These are phyloP conservation scores for Stegophylla sp. DNA, from an alignment of 2,888 invertebrate genomes.

Conservation along the genomic window DNA sequence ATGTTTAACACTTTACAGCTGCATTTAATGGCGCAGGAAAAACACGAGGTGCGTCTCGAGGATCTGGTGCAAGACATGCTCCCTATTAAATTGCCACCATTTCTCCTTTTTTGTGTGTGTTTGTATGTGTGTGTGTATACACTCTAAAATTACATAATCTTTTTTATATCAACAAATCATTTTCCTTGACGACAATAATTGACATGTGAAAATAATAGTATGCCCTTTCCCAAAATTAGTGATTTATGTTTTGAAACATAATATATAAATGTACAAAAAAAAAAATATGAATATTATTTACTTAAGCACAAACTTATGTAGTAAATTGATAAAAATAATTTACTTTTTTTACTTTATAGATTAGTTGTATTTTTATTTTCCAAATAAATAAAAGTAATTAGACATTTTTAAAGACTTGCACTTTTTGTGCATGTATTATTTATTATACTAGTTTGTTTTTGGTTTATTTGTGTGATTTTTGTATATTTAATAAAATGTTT, in stretches of 20 bases:
- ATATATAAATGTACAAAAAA: conserved; percentile 47
- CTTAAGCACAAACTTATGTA: conserved; percentile 47
- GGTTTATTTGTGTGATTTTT: conserved; percentile 42
- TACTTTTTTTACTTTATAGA: conserved; percentile 52
- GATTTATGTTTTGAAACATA: conserved; percentile 38
- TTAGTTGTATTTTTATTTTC: conserved; percentile 49
- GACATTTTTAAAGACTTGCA: conserved; percentile 39
- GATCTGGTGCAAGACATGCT: conserved; percentile 57
- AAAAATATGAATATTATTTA: conserved; percentile 16
- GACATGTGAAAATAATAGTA: conserved; percentile 43
- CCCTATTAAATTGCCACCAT: conserved; percentile 40
- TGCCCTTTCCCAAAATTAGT: conserved; percentile 23
- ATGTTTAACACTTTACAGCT: conserved; percentile 24
- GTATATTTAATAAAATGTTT: conserved; percentile 38
- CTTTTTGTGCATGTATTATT: conserved; percentile 34
- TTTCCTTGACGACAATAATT: conserved; percentile 54
- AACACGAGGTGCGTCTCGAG: conserved; percentile 52
- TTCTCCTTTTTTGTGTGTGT: conserved; percentile 41
- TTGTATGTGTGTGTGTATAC: conserved; percentile 49
- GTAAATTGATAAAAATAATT: conserved; percentile 41
- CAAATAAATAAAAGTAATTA: conserved; percentile 45
- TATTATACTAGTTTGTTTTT: conserved; percentile 25
- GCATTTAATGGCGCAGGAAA: conserved; percentile 56
- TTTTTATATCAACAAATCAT: conserved; percentile 53
- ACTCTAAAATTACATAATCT: conserved; percentile 40